Conservation (phyloP, 2,888 invertebrate genomes). For the Coremacera marginata region DNA sequence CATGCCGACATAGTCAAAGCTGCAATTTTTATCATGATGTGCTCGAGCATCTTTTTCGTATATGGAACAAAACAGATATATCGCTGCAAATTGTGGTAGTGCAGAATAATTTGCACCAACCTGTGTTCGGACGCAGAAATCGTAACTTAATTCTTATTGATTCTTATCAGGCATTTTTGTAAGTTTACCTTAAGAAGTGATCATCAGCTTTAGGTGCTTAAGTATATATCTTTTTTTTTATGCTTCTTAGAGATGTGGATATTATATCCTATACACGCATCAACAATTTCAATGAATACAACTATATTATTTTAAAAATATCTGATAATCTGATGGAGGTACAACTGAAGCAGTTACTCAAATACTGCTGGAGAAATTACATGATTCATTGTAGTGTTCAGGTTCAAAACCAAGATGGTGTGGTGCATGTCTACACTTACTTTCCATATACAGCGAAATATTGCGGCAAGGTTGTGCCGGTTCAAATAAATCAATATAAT, state of each 20-base stretch:
- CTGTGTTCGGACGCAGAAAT: slow-evolving; percentile 35
- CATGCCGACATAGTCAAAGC: slow-evolving; percentile 51
- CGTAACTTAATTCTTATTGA: slow-evolving; percentile 50
- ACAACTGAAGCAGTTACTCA: slow-evolving; percentile 57
- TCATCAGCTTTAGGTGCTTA: not conserved
- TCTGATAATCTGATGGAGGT: slow-evolving; percentile 46
- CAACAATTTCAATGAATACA: slow-evolving; percentile 41
- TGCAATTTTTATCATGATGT: slow-evolving; percentile 53
- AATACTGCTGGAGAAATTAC: slow-evolving; percentile 59
- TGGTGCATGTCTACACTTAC: slow-evolving; percentile 59
- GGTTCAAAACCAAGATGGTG: slow-evolving; percentile 55
- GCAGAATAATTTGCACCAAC: slow-evolving; percentile 21
- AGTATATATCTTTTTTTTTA: not conserved
- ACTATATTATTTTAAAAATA: slow-evolving; percentile 59
- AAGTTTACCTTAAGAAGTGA: slow-evolving; percentile 20
- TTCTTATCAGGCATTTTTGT: slow-evolving; percentile 57
- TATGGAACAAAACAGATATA: slow-evolving; percentile 50
- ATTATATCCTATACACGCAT: slow-evolving; percentile 50
- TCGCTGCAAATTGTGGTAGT: slow-evolving; percentile 51
- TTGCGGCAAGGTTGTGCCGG: slow-evolving; percentile 47
- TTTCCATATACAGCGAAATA: slow-evolving; percentile 51
- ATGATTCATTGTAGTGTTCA: slow-evolving; percentile 61
- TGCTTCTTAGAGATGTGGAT: slow-evolving; percentile 50
- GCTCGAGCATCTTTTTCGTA: slow-evolving; percentile 51
- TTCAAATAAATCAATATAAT: slow-evolving; percentile 51